A percentile compares a stretch with the other conserved stretches of the same genome.
Conservation (phyloP, 1,140 invertebrate species). For the Plutomurus gul region DNA sequence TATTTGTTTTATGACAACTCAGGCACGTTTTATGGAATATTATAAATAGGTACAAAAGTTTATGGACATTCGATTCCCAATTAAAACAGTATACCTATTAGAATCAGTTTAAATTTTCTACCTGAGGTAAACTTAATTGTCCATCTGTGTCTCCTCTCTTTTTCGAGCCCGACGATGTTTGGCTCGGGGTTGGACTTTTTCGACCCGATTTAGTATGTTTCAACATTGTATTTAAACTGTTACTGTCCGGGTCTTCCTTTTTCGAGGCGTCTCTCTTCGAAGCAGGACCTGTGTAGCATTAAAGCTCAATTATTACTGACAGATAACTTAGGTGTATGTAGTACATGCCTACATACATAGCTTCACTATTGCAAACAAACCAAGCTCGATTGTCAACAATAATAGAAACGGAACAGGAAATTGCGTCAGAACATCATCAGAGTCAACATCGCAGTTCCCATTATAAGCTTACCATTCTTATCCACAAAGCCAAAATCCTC, state of each 20-base stretch:
- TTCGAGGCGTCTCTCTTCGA: not conserved
- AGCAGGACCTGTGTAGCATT: not conserved
- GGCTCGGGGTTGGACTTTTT: not conserved
- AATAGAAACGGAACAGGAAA: constrained; percentile 46
- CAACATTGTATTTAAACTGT: constrained; percentile 12
- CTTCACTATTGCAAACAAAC: constrained; percentile 4
- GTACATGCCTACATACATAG: not conserved
- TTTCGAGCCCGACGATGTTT: not conserved
- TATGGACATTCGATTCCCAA: not conserved
- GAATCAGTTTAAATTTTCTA: no score
- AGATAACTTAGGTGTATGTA: not conserved
- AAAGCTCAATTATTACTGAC: not conserved
- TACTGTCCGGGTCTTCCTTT: not conserved
- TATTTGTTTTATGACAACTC: no score
- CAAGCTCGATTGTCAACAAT: constrained; percentile 24
- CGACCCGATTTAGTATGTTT: constrained; percentile 38
- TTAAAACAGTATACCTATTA: not conserved
- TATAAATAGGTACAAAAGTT: not conserved
- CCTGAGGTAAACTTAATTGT: not conserved
- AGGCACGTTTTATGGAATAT: not conserved
- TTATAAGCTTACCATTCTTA: constrained; percentile 27
- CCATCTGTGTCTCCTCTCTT: not conserved
- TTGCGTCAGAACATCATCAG: constrained; percentile 39
- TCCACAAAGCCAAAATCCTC: constrained; percentile 42
- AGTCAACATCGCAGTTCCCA: not conserved